Conservation (phyloP, 2,888 invertebrate species). For the Seira sanloemensis region DNA sequence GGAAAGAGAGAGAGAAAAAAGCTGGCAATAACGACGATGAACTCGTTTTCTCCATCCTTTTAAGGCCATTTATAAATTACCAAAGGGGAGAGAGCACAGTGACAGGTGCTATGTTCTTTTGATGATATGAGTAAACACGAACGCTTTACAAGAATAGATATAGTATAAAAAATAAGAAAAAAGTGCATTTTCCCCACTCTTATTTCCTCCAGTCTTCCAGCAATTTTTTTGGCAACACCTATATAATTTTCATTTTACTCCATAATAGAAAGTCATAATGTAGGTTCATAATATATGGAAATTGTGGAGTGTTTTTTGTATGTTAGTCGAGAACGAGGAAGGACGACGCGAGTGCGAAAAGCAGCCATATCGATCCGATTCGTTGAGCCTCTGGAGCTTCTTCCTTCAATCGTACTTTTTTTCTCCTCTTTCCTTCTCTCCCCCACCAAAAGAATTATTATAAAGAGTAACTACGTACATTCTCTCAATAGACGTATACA, state of each 20-base stretch:
- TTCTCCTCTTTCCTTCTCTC: not conserved
- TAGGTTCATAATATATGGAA: not conserved
- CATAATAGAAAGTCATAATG: not conserved
- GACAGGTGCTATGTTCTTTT: no score
- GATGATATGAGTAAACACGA: no score
- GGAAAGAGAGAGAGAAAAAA: no score
- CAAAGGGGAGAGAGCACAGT: no score
- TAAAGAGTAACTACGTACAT: not conserved
- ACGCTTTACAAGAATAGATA: no score
- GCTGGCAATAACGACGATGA: no score
- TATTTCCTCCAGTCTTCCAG: not conserved
- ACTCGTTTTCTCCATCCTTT: no score
- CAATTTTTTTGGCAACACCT: not conserved
- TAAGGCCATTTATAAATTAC: no score
- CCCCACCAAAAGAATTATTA: not conserved
- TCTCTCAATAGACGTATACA: no score
- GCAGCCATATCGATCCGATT: slow-evolving; percentile 50
- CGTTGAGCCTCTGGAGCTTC: not conserved
- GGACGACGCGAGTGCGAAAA: slow-evolving; percentile 45
- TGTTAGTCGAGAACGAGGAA: slow-evolving; percentile 40
- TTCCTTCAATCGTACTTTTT: not conserved
- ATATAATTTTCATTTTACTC: not conserved
- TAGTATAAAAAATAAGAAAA: no score
- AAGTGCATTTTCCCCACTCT: not conserved
- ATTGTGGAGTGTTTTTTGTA: not conserved